Conservation (phyloP, 2,888 invertebrate species). For the Dioctria linearis region DNA sequence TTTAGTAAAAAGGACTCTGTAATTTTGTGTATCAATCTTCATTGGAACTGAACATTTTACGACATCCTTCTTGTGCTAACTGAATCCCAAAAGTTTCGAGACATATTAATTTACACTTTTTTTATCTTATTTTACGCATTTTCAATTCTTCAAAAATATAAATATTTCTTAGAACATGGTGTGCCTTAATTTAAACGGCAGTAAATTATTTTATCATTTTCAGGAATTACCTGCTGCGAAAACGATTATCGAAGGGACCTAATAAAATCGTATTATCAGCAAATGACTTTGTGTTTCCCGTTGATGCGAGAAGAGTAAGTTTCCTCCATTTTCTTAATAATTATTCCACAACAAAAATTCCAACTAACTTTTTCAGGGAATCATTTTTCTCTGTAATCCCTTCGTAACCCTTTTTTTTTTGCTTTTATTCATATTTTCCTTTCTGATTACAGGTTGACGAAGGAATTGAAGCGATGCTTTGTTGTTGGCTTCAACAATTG, state of each 20-base stretch:
- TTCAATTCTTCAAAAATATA: background rate
- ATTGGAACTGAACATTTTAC: background rate
- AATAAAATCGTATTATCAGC: conserved; percentile 84
- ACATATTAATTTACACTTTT: conserved; percentile 26
- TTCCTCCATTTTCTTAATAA: no score
- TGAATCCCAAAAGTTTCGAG: background rate
- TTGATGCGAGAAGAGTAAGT: conserved; percentile 78
- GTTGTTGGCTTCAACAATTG: conserved; percentile 87
- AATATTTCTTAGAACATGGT: no score
- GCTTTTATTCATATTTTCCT: background rate
- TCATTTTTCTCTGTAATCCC: background rate
- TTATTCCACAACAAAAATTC: background rate
- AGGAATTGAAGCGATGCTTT: conserved; percentile 89
- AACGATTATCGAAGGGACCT: conserved; percentile 81
- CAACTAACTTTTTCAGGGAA: background rate
- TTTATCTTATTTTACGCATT: conserved; percentile 19
- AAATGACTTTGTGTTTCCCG: conserved; percentile 82
- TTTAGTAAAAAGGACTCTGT: background rate
- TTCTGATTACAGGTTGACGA: conserved; percentile 77
- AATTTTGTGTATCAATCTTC: conserved; percentile 33
- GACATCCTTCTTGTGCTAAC: conserved; percentile 1
- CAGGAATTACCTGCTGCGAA: conserved; percentile 77
- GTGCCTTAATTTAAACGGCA: no score
- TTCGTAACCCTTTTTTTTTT: background rate
- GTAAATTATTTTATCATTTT: conserved; percentile 34